phyloP scores from a whole-genome alignment of 2,113 vertebrate species.

The Saimiri boliviensis region DNA sequence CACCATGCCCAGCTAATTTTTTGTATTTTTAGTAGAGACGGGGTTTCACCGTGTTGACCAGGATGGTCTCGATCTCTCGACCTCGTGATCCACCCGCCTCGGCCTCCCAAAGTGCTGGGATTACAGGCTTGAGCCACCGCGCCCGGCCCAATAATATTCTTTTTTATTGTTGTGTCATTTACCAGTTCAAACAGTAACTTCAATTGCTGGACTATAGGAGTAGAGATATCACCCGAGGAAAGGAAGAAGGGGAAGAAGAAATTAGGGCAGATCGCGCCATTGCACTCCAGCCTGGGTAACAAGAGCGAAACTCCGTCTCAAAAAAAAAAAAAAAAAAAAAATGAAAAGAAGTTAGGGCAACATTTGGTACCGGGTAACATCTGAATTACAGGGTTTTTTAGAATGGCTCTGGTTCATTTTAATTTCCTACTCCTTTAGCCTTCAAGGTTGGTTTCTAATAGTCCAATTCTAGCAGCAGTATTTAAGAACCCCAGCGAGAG shows the following conservation, averaged over 20 bases:
- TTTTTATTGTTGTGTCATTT: constrained; percentile 73
- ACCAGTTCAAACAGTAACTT: constrained; percentile 69
- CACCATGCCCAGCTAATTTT: no score
- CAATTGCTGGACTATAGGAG: not conserved
- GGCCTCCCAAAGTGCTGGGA: no score
- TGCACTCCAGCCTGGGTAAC: no score
- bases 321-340: no score
- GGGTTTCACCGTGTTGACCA: no score
- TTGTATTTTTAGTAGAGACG: no score
- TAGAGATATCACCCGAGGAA: not conserved
- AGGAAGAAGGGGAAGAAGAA: not conserved
- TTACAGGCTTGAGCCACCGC: no score
- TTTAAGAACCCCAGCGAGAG: rapidly evolving
- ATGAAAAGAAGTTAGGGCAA: not conserved
- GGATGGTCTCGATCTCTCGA: no score
- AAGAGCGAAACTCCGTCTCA: no score
- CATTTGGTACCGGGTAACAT: not conserved
- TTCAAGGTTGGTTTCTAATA: not conserved
- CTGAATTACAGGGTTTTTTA: not conserved
- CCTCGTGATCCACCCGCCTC: no score
- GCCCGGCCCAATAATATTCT: constrained; percentile 62
- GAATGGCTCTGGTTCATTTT: not conserved
- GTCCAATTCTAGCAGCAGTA: not conserved
- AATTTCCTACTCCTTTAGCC: not conserved
- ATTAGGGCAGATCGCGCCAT: no score